Conservation (phyloP, 2,888 invertebrate species). For the Patella ulyssiponensis region DNA sequence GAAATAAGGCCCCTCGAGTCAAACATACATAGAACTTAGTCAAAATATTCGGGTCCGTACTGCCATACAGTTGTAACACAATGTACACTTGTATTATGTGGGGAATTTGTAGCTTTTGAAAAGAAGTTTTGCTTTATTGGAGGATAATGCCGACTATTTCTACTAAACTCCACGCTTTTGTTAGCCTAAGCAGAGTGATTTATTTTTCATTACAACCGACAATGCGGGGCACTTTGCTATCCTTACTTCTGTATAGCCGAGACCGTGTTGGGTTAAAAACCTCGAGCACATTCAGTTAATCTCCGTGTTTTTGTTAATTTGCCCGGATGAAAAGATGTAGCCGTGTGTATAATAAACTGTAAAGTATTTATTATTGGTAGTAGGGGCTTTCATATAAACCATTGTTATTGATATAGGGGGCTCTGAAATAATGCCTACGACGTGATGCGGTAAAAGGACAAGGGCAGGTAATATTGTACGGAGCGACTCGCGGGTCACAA, state of each 20-base stretch:
- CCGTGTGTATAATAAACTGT: neutral
- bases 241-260: conserved; percentile 17
- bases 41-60: too few relatives aligned
- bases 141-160: neutral
- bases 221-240: conserved; percentile 6
- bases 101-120: neutral
- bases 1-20: too few relatives aligned
- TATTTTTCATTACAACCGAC: conserved; percentile 34
- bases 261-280: conserved; percentile 14
- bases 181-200: conserved; percentile 20
- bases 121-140: neutral
- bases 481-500: too few relatives aligned
- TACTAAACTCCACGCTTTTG: conserved; percentile 29
- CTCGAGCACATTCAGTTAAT: neutral
- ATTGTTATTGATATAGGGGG: too few relatives aligned
- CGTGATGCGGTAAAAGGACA: too few relatives aligned
- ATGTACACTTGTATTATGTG: neutral
- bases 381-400: too few relatives aligned
- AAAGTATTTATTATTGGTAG: too few relatives aligned
- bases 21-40: too few relatives aligned
- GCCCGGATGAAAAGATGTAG: conserved; percentile 16
- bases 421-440: too few relatives aligned
- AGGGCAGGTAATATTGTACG: too few relatives aligned
- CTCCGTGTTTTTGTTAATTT: conserved; percentile 27
- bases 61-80: too few relatives aligned